A percentile compares a stretch with the other conserved stretches of the same genome.
phyloP scores from a whole-genome alignment of 2,888 invertebrate species.

The Cephalotes varians region DNA sequence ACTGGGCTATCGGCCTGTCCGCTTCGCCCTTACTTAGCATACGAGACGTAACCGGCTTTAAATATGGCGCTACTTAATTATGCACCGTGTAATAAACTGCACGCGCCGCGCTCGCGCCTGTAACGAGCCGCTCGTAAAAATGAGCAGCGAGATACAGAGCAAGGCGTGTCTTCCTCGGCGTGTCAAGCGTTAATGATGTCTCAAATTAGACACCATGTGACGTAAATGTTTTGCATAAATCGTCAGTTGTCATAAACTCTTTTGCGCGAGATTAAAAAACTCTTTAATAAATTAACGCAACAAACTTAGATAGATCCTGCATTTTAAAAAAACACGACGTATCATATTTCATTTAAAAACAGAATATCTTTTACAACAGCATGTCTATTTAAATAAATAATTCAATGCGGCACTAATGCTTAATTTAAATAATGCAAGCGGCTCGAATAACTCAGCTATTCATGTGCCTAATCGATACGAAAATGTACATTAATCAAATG shows the following conservation, averaged over 20 bases:
- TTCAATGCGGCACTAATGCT: neutral
- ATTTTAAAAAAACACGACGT: neutral
- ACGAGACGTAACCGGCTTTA: constrained; percentile 42
- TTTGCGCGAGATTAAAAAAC: neutral
- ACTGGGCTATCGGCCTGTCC: constrained; percentile 30
- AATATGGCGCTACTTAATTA: constrained; percentile 48
- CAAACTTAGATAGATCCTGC: neutral
- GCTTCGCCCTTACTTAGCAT: constrained; percentile 44
- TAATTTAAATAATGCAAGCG: neutral
- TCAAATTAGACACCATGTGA: constrained; percentile 23
- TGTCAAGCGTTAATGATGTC: constrained; percentile 28
- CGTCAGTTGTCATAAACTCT: neutral
- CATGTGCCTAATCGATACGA: neutral
- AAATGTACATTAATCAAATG: constrained; percentile 22
- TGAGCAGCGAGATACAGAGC: constrained; percentile 37
- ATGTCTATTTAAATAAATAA: neutral
- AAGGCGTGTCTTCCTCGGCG: constrained; percentile 10
- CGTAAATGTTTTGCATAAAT: neutral
- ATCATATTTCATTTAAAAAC: neutral
- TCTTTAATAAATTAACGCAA: neutral
- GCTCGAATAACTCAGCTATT: constrained; percentile 9
- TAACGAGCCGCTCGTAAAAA: constrained; percentile 45
- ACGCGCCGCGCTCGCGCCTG: constrained; percentile 33
- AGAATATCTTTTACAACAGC: neutral
- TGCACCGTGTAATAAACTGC: constrained; percentile 47